Evolutionary conservation across 2,888 invertebrate species (phyloP).

Genomic region (Petrolisthes manimaculis): DNA sequence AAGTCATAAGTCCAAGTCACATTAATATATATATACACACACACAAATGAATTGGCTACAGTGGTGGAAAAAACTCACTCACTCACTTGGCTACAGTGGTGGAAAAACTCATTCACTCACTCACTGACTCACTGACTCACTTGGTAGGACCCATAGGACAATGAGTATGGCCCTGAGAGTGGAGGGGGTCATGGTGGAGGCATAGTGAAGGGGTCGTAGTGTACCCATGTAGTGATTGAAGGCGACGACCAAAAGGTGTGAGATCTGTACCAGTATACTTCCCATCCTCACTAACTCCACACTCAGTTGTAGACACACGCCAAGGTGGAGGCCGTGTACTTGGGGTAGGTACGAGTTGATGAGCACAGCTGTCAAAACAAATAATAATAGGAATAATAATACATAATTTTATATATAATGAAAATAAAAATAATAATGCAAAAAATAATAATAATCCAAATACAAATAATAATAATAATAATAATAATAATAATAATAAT

Average conservation of each 20-base stretch:
- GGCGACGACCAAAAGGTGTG: slow-evolving; percentile 77
- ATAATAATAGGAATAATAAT: too few relatives aligned
- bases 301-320: slow-evolving; percentile 68
- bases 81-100: slow-evolving; percentile 72
- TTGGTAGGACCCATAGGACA: slow-evolving; percentile 75
- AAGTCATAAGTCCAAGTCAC: too few relatives aligned
- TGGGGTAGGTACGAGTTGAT: slow-evolving; percentile 33
- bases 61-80: too few relatives aligned
- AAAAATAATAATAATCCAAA: too few relatives aligned
- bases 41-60: too few relatives aligned
- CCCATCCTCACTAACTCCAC: slow-evolving; percentile 73
- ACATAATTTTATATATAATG: too few relatives aligned
- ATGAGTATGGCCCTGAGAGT: slow-evolving; percentile 73
- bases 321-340: slow-evolving; percentile 68
- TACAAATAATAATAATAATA: too few relatives aligned
- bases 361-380: slow-evolving; percentile 12
- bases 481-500: too few relatives aligned
- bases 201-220: slow-evolving; percentile 76
- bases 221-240: slow-evolving; percentile 79
- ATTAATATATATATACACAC: too few relatives aligned
- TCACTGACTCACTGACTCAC: slow-evolving; percentile 66
- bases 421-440: too few relatives aligned
- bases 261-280: slow-evolving; percentile 76
- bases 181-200: slow-evolving; percentile 74
- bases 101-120: too few relatives aligned